phyloP scores from a whole-genome alignment of 2,797 vertebrate species.

The Girardinus metallicus region DNA sequence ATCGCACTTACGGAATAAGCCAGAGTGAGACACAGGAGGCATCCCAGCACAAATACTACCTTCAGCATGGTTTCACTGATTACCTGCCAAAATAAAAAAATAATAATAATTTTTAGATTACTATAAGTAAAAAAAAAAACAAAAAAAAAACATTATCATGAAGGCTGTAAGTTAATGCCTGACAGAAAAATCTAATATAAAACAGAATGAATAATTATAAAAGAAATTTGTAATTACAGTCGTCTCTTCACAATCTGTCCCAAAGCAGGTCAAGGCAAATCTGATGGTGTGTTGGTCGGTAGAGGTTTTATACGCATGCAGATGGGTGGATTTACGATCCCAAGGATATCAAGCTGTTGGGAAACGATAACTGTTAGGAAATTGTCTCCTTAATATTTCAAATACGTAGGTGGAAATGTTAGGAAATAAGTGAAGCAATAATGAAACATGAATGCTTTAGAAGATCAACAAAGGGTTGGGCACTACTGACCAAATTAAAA shows the following conservation, averaged over 20 bases:
- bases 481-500: neutral
- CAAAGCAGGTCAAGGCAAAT: neutral
- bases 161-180: neutral
- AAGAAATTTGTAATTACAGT: neutral
- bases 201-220: neutral
- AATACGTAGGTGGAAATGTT: neutral
- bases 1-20: conserved; percentile 24
- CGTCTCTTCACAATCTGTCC: neutral
- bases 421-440: neutral
- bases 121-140: neutral
- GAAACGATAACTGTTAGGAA: neutral
- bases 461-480: neutral
- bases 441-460: neutral
- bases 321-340: neutral
- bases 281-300: neutral
- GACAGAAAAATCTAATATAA: neutral
- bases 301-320: conserved; percentile 1
- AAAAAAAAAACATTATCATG: neutral
- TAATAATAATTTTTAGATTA: neutral
- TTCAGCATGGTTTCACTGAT: conserved; percentile 40
- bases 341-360: neutral
- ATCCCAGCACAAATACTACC: conserved; percentile 36
- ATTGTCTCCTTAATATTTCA: neutral
- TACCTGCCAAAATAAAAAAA: conserved; percentile 11
- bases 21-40: conserved; percentile 36